Evolutionary conservation across 2,797 vertebrate species (phyloP).

Genomic region (Sorex maritimensis): DNA sequence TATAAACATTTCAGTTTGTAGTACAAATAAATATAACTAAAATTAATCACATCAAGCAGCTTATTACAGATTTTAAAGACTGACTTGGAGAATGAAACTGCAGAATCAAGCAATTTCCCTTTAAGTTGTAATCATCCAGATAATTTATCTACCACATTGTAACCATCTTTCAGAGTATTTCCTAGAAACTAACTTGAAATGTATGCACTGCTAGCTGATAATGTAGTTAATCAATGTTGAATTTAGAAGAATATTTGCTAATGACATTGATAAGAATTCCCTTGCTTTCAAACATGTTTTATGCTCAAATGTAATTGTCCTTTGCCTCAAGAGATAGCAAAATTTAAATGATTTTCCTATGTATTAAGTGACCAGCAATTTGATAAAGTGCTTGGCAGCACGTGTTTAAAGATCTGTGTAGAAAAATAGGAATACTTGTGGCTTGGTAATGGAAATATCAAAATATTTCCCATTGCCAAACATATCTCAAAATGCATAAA

Average conservation of each 20-base stretch:
- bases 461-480: neutral
- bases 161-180: neutral
- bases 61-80: conserved; percentile 16
- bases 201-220: neutral
- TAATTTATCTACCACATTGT: neutral
- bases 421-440: neutral
- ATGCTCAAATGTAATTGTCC: neutral
- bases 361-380: neutral
- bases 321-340: neutral
- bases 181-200: neutral
- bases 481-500: conserved; percentile 23
- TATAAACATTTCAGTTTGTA: conserved; percentile 22
- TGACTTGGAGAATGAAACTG: neutral
- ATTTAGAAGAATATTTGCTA: neutral
- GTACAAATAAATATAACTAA: neutral
- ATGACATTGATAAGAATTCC: neutral
- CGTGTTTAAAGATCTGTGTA: neutral
- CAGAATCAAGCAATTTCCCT: neutral
- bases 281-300: neutral
- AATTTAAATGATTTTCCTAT: neutral
- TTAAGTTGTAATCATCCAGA: neutral
- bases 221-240: neutral
- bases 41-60: neutral
- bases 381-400: neutral
- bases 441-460: too few species aligned